Percentiles rank a stretch among this genome's conserved stretches.
These are phyloP conservation scores for Atta colombica DNA, from an alignment of 1,140 invertebrate genomes.

Conservation along the genomic window DNA sequence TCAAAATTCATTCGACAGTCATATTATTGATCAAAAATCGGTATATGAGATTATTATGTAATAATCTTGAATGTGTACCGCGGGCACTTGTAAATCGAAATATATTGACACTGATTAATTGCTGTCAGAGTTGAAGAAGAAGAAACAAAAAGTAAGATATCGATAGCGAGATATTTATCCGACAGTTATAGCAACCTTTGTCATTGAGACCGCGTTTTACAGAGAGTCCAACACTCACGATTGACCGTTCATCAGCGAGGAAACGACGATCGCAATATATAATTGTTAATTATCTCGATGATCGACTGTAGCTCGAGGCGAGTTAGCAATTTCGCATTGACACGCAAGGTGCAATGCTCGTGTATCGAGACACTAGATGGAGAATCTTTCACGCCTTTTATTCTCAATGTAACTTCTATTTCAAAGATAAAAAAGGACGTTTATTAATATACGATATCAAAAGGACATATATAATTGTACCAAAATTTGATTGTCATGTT, in stretches of 20 bases:
- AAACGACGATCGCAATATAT: constrained; percentile 43
- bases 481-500: background rate
- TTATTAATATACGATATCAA: background rate
- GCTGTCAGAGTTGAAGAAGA: background rate
- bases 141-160: constrained; percentile 18
- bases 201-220: constrained; percentile 59
- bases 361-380: background rate
- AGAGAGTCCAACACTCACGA: constrained; percentile 54
- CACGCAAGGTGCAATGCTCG: constrained; percentile 43
- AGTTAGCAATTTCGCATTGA: constrained; percentile 55
- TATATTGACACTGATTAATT: constrained; percentile 61
- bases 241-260: background rate
- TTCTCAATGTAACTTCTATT: background rate
- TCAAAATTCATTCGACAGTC: constrained; percentile 9
- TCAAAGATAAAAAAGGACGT: background rate
- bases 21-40: constrained; percentile 39
- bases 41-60: constrained; percentile 43
- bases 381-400: constrained; percentile 33
- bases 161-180: constrained; percentile 20
- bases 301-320: constrained; percentile 39
- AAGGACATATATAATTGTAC: constrained; percentile 1
- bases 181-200: background rate
- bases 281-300: constrained; percentile 69
- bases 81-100: constrained; percentile 32
- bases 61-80: background rate